Evolutionary conservation across 2,113 vertebrate species (phyloP).

Genomic region (Chunga burmeisteri): DNA sequence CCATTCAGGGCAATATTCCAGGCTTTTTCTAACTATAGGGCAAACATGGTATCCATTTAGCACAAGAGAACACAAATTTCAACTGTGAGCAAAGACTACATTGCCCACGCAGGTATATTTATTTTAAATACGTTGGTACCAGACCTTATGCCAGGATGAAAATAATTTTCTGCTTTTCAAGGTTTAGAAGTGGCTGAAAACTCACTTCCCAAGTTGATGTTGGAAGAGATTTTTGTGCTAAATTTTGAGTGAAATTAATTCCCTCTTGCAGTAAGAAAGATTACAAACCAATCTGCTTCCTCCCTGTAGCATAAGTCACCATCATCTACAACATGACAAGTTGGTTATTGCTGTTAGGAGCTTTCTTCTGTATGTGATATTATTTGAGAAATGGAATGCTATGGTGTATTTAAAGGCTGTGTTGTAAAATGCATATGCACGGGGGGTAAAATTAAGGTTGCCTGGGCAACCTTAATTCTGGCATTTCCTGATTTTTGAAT

Average conservation of each 20-base stretch:
- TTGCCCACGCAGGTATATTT: neutral
- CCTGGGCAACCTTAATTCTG: slow-evolving; percentile 62
- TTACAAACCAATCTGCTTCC: neutral
- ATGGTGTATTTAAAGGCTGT: slow-evolving; percentile 29
- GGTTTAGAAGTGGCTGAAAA: neutral
- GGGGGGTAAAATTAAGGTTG: slow-evolving; percentile 60
- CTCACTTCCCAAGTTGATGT: neutral
- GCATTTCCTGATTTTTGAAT: slow-evolving; percentile 63
- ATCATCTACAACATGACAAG: neutral
- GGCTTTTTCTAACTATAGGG: neutral
- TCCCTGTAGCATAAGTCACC: neutral
- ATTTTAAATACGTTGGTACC: neutral
- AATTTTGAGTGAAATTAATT: neutral
- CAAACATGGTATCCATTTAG: neutral
- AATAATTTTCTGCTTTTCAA: neutral
- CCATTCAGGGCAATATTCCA: neutral
- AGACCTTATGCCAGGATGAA: neutral
- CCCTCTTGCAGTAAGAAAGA: neutral
- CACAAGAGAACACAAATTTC: neutral
- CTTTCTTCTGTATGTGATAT: neutral
- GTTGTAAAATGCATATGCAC: slow-evolving; percentile 32
- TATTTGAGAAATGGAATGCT: slow-evolving; percentile 32
- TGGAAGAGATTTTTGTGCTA: neutral
- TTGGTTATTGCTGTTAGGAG: neutral
- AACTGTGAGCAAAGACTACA: neutral